Base-by-base conservation (phyloP, 1,140 invertebrate genomes). In the Drosophila malerkotliana region DNA sequence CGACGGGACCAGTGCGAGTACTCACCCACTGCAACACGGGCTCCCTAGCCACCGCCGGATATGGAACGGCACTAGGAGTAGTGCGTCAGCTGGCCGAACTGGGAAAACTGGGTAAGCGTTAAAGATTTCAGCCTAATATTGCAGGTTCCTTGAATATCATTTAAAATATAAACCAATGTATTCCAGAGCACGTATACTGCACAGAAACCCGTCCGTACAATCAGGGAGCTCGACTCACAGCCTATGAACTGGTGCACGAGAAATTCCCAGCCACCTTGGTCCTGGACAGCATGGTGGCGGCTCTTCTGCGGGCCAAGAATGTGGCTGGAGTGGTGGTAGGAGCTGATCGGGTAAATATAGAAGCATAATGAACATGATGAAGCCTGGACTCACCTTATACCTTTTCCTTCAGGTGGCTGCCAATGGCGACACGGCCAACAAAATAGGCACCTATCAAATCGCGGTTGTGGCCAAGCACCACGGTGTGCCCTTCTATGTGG, bases 391-490 rank as follows among this genome's bases (percentile, higher is more conserved):
- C 34, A 64, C 28, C 24, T 10, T 49, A 1, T 47, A 24, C 30
- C 5, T 12, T 34, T 14, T 14, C 12, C 24, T 9, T 12, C 32
- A 95, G 94, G 94, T 99, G 26, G 97, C 96, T 12, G 94, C 95
- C 1, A 99, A 99, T 93, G 99, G 99, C 2, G 99, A 99, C 92
- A 99, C 98, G 2, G 99, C 98, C 1, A 99, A 99, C 92, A 99
- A 99, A 95, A 99, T 99, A 91, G 99, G 99, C 72, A 99, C 99
- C 15, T 99, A 99, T 92, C 97, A 98, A 95, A 96, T 99, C 85
- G 98, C 98, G 1, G 95, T 99, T 44, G 92, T 97, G 30, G 98
- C 98, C 6, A 97, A 97, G 83, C 93, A 98, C 92, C 98, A 99
- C 90, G 93, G 94, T 15, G 96, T 99, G 28, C 97, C 98, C 68